A percentile compares a stretch with the other conserved stretches of the same genome.
Evolutionary conservation across 2,888 invertebrate genomes (phyloP).

Genomic region (Drosophila lutescens): DNA sequence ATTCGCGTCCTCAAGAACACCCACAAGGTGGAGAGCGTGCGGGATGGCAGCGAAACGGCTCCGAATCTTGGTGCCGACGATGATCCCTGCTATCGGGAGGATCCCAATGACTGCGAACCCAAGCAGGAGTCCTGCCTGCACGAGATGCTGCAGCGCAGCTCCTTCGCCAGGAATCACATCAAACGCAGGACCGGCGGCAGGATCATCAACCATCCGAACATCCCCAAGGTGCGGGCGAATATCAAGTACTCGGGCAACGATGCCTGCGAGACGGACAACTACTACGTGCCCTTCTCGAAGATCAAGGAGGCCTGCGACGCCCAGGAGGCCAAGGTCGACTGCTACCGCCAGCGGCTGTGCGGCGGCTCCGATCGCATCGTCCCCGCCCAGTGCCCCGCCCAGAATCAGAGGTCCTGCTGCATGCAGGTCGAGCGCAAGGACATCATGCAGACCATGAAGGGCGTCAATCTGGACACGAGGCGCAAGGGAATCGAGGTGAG

Average conservation of each 20-base stretch:
- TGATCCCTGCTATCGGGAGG: slow-evolving; percentile 48
- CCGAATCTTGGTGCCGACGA: slow-evolving; percentile 39
- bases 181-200: slow-evolving; percentile 67
- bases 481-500: slow-evolving; percentile 83
- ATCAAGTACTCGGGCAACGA: slow-evolving; percentile 83
- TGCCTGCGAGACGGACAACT: slow-evolving; percentile 70
- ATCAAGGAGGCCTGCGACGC: slow-evolving; percentile 71
- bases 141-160: slow-evolving; percentile 53
- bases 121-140: slow-evolving; percentile 41
- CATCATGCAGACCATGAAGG: slow-evolving; percentile 68
- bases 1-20: slow-evolving; percentile 83
- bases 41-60: slow-evolving; percentile 59
- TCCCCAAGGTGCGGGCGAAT: slow-evolving; percentile 82
- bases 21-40: slow-evolving; percentile 79
- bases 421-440: slow-evolving; percentile 82
- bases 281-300: slow-evolving; percentile 78
- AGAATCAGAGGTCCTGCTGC: slow-evolving; percentile 77
- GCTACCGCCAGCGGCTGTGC: slow-evolving; percentile 68
- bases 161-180: slow-evolving; percentile 68
- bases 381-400: slow-evolving; percentile 53
- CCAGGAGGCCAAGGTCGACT: slow-evolving; percentile 68
- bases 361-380: slow-evolving; percentile 51
- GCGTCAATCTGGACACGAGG: slow-evolving; percentile 77
- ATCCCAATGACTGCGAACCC: slow-evolving; percentile 23
- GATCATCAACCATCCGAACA: slow-evolving; percentile 75